These are phyloP conservation scores for Bedellia somnulentella DNA, from an alignment of 2,888 invertebrate species.

Conservation along the genomic window DNA sequence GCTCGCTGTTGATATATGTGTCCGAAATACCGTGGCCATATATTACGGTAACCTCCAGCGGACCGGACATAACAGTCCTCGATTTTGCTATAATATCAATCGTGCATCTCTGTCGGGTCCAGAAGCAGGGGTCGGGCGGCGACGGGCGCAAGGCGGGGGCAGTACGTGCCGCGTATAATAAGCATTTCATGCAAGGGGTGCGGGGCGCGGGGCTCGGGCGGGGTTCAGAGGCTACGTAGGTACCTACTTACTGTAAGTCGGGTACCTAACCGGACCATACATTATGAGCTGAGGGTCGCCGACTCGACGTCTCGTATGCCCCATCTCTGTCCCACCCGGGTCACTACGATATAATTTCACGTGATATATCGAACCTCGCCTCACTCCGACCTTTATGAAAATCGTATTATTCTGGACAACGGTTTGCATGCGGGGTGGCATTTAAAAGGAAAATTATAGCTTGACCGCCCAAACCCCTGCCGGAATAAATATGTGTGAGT, in stretches of 20 bases:
- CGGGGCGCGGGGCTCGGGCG: constrained; percentile 31
- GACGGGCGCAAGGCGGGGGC: constrained; percentile 43
- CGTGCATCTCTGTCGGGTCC: constrained; percentile 40
- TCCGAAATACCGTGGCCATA: constrained; percentile 62
- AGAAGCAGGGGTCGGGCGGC: constrained; percentile 23
- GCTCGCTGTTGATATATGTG: constrained; percentile 61
- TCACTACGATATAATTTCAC: constrained; percentile 47
- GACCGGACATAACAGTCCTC: constrained; percentile 63
- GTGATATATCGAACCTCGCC: constrained; percentile 50
- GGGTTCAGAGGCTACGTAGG: constrained; percentile 37
- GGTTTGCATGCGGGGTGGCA: constrained; percentile 18
- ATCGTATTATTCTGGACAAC: constrained; percentile 24
- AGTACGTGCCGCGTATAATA: constrained; percentile 63
- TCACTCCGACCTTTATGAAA: constrained; percentile 44
- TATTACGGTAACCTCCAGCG: constrained; percentile 61
- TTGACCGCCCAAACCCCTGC: constrained; percentile 8
- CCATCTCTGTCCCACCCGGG: constrained; percentile 49
- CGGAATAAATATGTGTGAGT: constrained; percentile 7
- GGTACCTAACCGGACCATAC: constrained; percentile 63
- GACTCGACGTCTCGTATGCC: constrained; percentile 29
- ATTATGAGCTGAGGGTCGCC: constrained; percentile 62
- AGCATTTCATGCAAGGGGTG: constrained; percentile 64
- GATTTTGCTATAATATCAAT: constrained; percentile 62
- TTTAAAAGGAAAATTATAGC: constrained; percentile 17
- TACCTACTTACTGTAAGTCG: constrained; percentile 58